Evolutionary conservation across 2,113 vertebrate genomes (phyloP), one percentile per base, ranked within the genome.

Genomic region (Zootoca vivipara): DNA sequence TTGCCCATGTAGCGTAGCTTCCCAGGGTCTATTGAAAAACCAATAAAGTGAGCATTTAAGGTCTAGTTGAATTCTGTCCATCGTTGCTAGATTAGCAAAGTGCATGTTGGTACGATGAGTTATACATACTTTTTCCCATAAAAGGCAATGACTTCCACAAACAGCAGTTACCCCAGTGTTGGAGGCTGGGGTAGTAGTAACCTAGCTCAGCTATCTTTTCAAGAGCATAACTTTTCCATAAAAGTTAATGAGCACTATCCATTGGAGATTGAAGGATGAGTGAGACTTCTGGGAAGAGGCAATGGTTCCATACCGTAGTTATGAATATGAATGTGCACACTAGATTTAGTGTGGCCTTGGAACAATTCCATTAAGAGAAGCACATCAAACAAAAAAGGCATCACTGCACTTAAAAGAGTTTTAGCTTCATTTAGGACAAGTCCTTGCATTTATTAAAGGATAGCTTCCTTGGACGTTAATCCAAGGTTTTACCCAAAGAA

Each of bases 391-490:
- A 20, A 87, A 92, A 79, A 87, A n/a, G 2, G 24, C 7, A 24
- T 22, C 7, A 2, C n/a, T 86, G 42, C 90, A 40, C 8, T 89
- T 90, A 26, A 81, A 58, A 30, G 20, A 26, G 30, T 67, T 46
- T 1, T 64, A 85, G 28, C 83, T 72, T 7, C 3, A 70, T 70
- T n/a, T 80, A 83, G 85, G 52, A 93, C 65, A 90, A 69, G 89
- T 90, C 87, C 90, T 52, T 7, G n/a, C 7, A 46, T 77, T 78
- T 46, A 46, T 70, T 87, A 40, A 82, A 86, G 4, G 12, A 83
- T 89, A 89, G 40, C n/a, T 38, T 90, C 83, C 73, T 28, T 75
- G 40, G 81, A 30, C 24, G 2, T 86, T 52, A 78, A 87, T 91
- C 28, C 64, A 30, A 65, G 62, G 67, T 73, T 85, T 83, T 70